A percentile compares a stretch with the other conserved stretches of the same genome.
These are phyloP conservation scores for Anniella stebbinsi DNA, from an alignment of 2,797 vertebrate genomes.

Conservation along the genomic window DNA sequence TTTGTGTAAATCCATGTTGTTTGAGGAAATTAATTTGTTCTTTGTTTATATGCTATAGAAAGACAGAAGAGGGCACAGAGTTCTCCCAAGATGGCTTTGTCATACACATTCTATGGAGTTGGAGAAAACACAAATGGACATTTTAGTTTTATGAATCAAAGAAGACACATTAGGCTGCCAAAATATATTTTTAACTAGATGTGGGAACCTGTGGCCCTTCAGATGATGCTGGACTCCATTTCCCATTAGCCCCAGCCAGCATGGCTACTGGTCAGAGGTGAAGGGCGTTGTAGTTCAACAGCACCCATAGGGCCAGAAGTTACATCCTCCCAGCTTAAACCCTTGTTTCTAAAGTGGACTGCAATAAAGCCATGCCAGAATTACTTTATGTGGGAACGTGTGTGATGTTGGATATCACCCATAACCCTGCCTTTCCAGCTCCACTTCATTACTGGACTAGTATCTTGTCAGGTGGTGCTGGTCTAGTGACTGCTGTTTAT, in stretches of 20 bases:
- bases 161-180: background rate
- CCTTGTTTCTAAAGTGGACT: background rate
- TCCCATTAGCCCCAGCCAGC: background rate
- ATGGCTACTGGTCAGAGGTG: background rate
- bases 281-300: background rate
- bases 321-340: background rate
- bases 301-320: background rate
- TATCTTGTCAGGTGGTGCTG: background rate
- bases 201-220: background rate
- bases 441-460: background rate
- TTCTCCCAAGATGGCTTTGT: background rate
- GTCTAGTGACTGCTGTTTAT: background rate
- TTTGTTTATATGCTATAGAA: background rate
- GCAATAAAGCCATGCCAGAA: background rate
- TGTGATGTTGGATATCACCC: background rate
- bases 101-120: background rate
- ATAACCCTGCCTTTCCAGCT: background rate
- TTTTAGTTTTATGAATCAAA: background rate
- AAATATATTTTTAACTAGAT: background rate
- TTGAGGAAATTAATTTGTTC: conserved; percentile 8
- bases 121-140: background rate
- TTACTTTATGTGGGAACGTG: no score
- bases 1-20: background rate
- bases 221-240: background rate
- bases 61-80: background rate